Evolutionary conservation across 2,888 invertebrate species (phyloP).

Genomic region (Thelaira solivaga): DNA sequence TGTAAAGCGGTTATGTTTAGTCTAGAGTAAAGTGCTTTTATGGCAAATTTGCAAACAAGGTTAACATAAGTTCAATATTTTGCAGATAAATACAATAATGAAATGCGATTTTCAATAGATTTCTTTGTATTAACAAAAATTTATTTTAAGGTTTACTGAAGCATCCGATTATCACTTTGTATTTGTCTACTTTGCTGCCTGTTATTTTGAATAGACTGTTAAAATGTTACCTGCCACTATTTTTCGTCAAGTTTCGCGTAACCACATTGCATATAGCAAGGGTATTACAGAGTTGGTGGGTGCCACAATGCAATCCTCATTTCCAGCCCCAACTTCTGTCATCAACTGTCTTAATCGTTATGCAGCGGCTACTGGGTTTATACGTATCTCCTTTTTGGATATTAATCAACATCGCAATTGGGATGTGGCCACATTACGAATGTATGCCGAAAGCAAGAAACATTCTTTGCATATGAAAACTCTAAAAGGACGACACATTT

Average conservation of each 20-base stretch:
- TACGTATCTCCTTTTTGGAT: conserved; percentile 74
- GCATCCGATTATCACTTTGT: not conserved
- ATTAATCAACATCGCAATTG: conserved; percentile 73
- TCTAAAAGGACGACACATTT: conserved; percentile 78
- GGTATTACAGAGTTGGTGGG: conserved; percentile 71
- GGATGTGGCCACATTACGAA: conserved; percentile 72
- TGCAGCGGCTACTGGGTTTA: conserved; percentile 75
- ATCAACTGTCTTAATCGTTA: conserved; percentile 75
- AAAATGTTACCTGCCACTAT: conserved; percentile 74
- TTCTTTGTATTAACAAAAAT: not conserved
- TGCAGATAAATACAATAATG: not conserved
- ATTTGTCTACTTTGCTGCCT: not conserved
- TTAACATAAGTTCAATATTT: conserved; percentile 25
- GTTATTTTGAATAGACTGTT: not conserved
- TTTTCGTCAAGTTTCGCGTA: conserved; percentile 72
- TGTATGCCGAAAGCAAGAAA: conserved; percentile 74
- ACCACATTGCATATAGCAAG: conserved; percentile 68
- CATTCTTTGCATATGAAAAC: conserved; percentile 72
- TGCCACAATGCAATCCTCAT: conserved; percentile 64
- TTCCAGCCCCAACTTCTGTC: conserved; percentile 63
- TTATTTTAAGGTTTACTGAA: conserved; percentile 5
- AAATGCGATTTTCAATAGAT: not conserved
- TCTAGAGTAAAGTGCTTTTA: not conserved
- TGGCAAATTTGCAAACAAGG: conserved; percentile 4
- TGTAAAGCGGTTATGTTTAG: not conserved